phyloP scores from a whole-genome alignment of 2,113 vertebrate species.

The Lipotes vexillifer region DNA sequence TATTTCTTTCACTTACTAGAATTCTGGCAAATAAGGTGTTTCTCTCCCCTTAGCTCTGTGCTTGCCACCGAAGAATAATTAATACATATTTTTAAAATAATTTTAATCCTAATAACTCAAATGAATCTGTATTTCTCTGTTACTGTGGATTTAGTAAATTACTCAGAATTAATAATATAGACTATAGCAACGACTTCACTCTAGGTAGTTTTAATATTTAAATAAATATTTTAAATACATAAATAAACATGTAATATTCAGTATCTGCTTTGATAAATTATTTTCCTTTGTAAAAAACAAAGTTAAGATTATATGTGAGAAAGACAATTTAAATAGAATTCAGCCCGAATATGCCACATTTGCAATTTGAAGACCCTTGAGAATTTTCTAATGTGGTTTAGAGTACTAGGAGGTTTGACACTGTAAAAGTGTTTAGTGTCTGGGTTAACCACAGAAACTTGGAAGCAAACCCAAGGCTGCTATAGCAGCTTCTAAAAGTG shows the following conservation, averaged over 20 bases:
- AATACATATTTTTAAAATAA: not conserved
- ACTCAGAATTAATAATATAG: not conserved
- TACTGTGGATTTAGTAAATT: not conserved
- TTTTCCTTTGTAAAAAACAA: not conserved
- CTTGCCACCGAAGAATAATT: not conserved
- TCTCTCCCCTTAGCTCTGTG: not conserved
- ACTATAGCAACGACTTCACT: not conserved
- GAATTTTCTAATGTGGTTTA: not conserved
- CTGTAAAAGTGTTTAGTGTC: not conserved
- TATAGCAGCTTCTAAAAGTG: not conserved
- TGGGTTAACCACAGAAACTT: not conserved
- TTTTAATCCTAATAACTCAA: not conserved
- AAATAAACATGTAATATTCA: not conserved
- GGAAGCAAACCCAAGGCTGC: not conserved
- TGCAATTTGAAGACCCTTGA: not conserved
- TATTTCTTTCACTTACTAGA: not conserved
- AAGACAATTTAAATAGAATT: not conserved
- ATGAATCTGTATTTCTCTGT: not conserved
- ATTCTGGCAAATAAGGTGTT: not conserved
- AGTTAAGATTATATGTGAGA: not conserved
- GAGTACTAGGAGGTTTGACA: not conserved
- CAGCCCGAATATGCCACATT: not conserved
- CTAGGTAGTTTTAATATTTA: conserved; percentile 21
- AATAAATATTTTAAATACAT: not conserved
- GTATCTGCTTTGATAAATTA: not conserved